Conservation (phyloP, 2,888 invertebrate genomes). For the Himalopsyche anomala region DNA sequence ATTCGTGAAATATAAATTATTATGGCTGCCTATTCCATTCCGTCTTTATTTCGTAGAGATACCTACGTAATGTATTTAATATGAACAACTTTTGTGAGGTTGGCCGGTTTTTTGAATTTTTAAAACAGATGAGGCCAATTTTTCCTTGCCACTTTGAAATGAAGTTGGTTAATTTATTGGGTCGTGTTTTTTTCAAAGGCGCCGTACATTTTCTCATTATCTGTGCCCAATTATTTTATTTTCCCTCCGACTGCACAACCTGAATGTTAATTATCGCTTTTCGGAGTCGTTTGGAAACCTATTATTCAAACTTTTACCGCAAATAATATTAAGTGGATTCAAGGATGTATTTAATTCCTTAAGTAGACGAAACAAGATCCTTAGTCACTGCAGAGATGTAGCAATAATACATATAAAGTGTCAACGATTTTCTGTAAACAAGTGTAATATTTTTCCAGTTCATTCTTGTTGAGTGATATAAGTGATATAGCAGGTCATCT, state of each 20-base stretch:
- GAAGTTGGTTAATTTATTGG: conserved; percentile 42
- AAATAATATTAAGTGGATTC: conserved; percentile 9
- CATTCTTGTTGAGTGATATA: too few species aligned
- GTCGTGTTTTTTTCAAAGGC: conserved; percentile 40
- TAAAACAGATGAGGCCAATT: conserved; percentile 42
- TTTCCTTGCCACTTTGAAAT: conserved; percentile 41
- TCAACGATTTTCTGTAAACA: too few species aligned
- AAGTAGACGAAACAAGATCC: too few species aligned
- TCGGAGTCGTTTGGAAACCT: conserved; percentile 11
- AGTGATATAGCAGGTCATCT: too few species aligned
- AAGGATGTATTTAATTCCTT: too few species aligned
- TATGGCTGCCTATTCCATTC: neutral
- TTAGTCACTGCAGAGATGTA: too few species aligned
- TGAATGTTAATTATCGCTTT: conserved; percentile 40
- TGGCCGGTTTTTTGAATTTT: conserved; percentile 35
- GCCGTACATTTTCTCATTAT: conserved; percentile 40
- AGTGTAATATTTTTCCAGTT: too few species aligned
- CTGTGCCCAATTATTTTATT: conserved; percentile 40
- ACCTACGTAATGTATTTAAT: conserved; percentile 37
- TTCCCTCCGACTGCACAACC: conserved; percentile 36
- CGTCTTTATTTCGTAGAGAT: conserved; percentile 1
- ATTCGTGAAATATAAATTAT: too few species aligned
- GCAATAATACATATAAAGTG: too few species aligned
- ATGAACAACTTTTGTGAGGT: conserved; percentile 39
- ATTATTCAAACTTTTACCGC: conserved; percentile 33